These are phyloP conservation scores for Schizothorax lantsangensis DNA, from an alignment of 2,797 vertebrate species.

Conservation along the genomic window DNA sequence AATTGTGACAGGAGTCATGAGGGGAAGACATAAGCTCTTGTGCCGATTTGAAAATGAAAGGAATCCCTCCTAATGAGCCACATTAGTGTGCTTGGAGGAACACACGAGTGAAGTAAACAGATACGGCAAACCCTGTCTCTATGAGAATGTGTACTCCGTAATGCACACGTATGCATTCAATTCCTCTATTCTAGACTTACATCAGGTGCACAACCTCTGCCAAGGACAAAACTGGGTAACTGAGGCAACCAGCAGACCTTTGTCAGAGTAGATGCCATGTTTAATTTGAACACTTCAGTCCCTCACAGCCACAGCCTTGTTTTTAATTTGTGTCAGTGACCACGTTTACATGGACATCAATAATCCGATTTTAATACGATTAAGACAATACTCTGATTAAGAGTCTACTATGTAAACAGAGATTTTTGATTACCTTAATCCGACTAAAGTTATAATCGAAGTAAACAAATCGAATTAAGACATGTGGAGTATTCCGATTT, in stretches of 20 bases:
- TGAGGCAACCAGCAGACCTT: conserved; percentile 12
- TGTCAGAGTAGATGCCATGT: background rate
- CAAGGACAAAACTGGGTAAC: conserved; percentile 4
- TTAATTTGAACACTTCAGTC: background rate
- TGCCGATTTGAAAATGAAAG: conserved; percentile 4
- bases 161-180: background rate
- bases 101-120: background rate
- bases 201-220: background rate
- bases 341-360: no score
- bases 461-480: no score
- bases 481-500: no score
- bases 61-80: conserved; percentile 7
- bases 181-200: background rate
- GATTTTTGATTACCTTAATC: no score
- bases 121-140: background rate
- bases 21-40: background rate
- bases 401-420: no score
- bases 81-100: background rate
- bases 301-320: background rate
- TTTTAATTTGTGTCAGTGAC: background rate
- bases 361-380: no score
- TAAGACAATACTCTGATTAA: no score
- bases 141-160: background rate
- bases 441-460: no score
- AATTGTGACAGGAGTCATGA: background rate